Base-by-base conservation (phyloP, 1,140 invertebrate species). In the Sinella curviseta region DNA sequence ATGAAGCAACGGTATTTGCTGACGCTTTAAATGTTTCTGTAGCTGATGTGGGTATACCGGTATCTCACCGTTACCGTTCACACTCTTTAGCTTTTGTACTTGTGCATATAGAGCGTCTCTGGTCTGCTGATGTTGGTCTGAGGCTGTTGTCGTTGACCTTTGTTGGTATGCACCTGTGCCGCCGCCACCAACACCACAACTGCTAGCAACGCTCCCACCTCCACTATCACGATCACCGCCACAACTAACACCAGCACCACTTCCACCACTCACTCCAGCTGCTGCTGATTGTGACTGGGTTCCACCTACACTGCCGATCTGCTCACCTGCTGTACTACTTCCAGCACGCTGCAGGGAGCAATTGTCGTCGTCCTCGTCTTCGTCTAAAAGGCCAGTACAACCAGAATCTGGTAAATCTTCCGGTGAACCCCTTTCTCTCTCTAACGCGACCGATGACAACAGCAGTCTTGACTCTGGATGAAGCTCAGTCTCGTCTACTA, bases 371-470 rank as follows among this genome's bases (percentile, higher is more conserved):
- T 78, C n/a, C n/a, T n/a, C 77, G n/a, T 54, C 30, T 39, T 79
- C 78, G 35, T 75, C 78, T 76, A 79, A 60, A 67, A 79, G 78
- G 36, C 78, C 78, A 76, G 78, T 76, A 55, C 74, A 79, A 67
- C 78, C 78, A 17, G 78, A 79, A 75, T 79, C 78, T 24, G 74
- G 74, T 26, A 79, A 70, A 70, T 70, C 65, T 70, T 70, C 65
- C 28, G 65, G 65, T 31, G 65, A 70, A 60, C 12, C 55, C 24
- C 55, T 60, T 70, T 31, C 65, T 33, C 65, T 33, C 14, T 24
- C 8, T 39, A 34, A 39, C 1, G 74, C 74, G 20, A 73, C 74
- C 33, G 78, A 75, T 17, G 78, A 79, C 78, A 79, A 79, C 74
- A 79, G 76, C 17, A 76, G 35, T 48, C 65, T 70, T 26, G 14